These are phyloP conservation scores for Ephydatia muelleri DNA, from an alignment of 37 sponge, comb jelly and placozoan species.

Conservation along the genomic window DNA sequence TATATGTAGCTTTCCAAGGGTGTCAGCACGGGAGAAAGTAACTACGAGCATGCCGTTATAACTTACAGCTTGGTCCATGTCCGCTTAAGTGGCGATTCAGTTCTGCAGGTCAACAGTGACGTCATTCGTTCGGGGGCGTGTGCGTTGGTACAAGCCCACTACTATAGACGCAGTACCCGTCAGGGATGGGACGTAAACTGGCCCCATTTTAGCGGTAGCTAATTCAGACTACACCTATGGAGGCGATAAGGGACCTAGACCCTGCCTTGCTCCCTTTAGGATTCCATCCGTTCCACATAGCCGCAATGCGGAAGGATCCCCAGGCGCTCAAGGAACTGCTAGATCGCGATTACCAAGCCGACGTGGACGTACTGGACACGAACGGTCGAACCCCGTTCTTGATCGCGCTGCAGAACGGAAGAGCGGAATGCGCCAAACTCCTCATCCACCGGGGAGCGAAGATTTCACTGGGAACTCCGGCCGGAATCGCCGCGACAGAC, in stretches of 20 bases:
- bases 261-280: conserved; percentile 33
- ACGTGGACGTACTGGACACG: conserved; percentile 28
- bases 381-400: conserved; percentile 50
- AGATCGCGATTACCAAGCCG: neutral
- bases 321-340: conserved; percentile 11
- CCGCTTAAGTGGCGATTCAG: neutral
- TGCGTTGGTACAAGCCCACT: neutral
- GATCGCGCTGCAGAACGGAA: conserved; percentile 45
- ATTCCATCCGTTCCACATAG: conserved; percentile 51
- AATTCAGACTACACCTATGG: neutral
- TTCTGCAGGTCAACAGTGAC: neutral
- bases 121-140: neutral
- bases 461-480: neutral
- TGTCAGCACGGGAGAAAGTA: neutral
- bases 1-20: neutral
- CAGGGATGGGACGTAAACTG: no score
- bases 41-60: neutral
- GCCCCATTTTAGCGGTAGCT: no score
- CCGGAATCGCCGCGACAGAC: conserved; percentile 13
- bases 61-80: conserved; percentile 30
- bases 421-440: conserved; percentile 31
- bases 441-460: conserved; percentile 46
- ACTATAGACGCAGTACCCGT: no score
- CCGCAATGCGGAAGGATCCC: conserved; percentile 28
- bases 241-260: conserved; percentile 23